These are phyloP conservation scores for Scolopax mira DNA, from an alignment of 2,113 vertebrate genomes.

Conservation along the genomic window DNA sequence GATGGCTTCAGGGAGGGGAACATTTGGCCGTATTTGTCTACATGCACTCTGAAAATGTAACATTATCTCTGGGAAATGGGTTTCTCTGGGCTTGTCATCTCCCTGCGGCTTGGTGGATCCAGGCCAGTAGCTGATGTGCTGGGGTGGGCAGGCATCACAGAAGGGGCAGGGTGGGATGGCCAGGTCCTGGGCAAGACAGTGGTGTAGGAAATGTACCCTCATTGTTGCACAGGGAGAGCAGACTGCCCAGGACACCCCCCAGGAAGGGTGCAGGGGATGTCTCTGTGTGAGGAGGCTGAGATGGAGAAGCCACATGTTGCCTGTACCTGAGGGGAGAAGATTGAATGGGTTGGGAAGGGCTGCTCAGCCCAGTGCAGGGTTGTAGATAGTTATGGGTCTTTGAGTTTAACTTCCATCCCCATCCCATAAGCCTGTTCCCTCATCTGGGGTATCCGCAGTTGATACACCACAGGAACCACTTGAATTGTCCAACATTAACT, in stretches of 20 bases:
- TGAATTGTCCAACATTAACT: fast-evolving
- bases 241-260: fast-evolving
- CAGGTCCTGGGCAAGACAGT: neutral
- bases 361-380: neutral
- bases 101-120: neutral
- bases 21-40: slow-evolving; percentile 63
- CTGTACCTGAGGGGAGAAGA: fast-evolving
- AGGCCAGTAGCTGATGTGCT: neutral
- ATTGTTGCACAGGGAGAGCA: neutral
- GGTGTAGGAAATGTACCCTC: neutral
- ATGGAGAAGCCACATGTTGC: neutral
- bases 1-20: slow-evolving; percentile 71
- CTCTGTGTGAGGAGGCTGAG: fast-evolving
- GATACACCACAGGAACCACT: neutral
- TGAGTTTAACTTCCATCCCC: neutral
- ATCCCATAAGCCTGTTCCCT: neutral
- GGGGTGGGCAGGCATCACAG: fast-evolving
- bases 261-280: neutral
- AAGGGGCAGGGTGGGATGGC: neutral
- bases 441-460: fast-evolving
- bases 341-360: neutral
- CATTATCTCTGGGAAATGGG: slow-evolving; percentile 44
- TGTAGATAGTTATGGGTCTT: neutral
- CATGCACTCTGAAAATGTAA: slow-evolving; percentile 14
- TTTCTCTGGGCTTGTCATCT: neutral